Evolutionary conservation across 2,113 vertebrate species (phyloP).

Genomic region (Corydoras maculifer): DNA sequence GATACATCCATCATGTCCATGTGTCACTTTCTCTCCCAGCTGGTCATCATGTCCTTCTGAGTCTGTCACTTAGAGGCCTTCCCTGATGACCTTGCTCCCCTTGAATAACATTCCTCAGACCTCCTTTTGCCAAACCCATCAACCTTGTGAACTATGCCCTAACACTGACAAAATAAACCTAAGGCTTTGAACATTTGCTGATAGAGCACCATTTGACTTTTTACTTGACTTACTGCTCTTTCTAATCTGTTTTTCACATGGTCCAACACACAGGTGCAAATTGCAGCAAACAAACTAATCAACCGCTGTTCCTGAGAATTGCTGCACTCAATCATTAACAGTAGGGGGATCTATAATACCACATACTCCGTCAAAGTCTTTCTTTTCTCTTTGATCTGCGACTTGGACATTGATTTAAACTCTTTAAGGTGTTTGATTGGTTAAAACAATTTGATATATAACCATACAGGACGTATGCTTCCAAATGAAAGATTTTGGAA

Average conservation of each 20-base stretch:
- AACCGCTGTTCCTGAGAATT: background rate
- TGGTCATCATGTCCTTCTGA: slow-evolving; percentile 54
- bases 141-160: slow-evolving; percentile 34
- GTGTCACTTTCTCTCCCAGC: slow-evolving; percentile 2
- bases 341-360: no score
- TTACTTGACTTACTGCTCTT: slow-evolving; percentile 4
- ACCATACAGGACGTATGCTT: no score
- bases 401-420: no score
- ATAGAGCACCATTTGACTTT: slow-evolving; percentile 29
- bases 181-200: slow-evolving; percentile 27
- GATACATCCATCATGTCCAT: background rate
- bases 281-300: slow-evolving; percentile 8
- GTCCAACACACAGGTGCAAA: slow-evolving; percentile 22
- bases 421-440: no score
- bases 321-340: background rate
- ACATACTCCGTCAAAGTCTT: no score
- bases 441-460: no score
- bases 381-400: no score
- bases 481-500: no score
- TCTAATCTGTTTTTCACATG: slow-evolving; percentile 20
- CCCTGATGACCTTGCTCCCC: slow-evolving; percentile 23
- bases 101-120: slow-evolving; percentile 29
- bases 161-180: slow-evolving; percentile 21
- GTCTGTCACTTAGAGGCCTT: slow-evolving; percentile 51
- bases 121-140: slow-evolving; percentile 21